Base-by-base conservation (phyloP, 2,888 invertebrate species). In the Tachina grossa region DNA sequence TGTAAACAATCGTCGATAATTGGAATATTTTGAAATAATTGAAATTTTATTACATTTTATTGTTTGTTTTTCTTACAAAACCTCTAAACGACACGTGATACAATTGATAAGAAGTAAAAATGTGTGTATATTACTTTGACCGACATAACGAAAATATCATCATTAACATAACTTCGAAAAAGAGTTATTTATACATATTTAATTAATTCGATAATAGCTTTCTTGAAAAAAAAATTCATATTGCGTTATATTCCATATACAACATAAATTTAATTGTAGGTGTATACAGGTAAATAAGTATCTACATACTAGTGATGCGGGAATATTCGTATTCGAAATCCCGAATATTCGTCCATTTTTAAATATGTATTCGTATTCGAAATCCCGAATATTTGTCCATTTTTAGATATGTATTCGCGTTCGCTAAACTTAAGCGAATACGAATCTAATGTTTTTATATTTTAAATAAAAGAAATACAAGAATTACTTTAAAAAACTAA, bases 81-180 rank as follows among this genome's bases (percentile, higher is more conserved):
- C 51, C 43, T 22, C 31, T 74, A 39, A 53, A 51, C 41, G 49
- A 77, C 77, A 81, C 77, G 84, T 84, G 84, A 84, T 61, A 72
- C 10, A n/a, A n/a, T 41, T 39, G 19, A 51, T 61, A 77, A 55
- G 31, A 14, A 77, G 51, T 13, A 43, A 14, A 22, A 55, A 74
- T 19, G 0, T 53, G 19, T 9, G n/a, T 72, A 9, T 51, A 72
- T 65, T 53, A 19, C 66, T 66, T 45, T 65, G 63, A 68, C 39
- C 49, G 69, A 65, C 22, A 53, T 11, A 47, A 16, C 41, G 8
- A 74, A 43, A 61, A 72, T 51, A 65, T 53, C 39, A 55, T 71
- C 69, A 68, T 84, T 81, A 78, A 65, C 14, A 22, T 61, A 19
- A 51, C 53, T 63, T 65, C 19, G 39, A 19, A 59, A 47, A 63